Conservation (phyloP, 1,140 invertebrate species). For the Sycobia sp. region DNA sequence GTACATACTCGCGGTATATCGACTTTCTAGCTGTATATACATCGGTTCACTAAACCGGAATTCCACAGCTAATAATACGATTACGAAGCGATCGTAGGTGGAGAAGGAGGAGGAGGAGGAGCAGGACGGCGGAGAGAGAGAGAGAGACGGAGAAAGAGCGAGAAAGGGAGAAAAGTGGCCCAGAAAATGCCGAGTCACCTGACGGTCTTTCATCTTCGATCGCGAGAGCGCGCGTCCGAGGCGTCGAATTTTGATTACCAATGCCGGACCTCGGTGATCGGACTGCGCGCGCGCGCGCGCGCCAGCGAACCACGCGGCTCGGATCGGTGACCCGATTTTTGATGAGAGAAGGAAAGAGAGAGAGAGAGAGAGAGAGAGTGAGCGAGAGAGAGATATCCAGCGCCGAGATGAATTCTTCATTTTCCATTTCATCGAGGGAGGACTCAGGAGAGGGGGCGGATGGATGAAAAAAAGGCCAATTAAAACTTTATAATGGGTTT, state of each 20-base stretch:
- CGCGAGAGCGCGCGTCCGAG: conserved; percentile 31
- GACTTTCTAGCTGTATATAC: conserved; percentile 12
- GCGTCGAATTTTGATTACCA: conserved; percentile 42
- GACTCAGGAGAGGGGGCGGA: not conserved
- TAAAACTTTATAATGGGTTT: conserved; percentile 33
- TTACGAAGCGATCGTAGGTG: conserved; percentile 30
- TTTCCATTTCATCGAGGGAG: conserved; percentile 13
- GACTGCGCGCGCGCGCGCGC: not conserved
- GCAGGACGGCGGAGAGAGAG: conserved; percentile 6
- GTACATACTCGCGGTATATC: not conserved
- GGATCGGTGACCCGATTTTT: conserved; percentile 35
- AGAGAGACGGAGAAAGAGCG: conserved; percentile 20
- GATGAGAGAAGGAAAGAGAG: too few species aligned
- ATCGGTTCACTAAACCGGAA: conserved; percentile 25
- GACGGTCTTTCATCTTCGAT: conserved; percentile 38
- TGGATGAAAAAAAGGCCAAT: conserved; percentile 23
- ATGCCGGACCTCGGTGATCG: conserved; percentile 11
- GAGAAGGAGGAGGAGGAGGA: conserved; percentile 10
- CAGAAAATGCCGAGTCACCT: conserved; percentile 36
- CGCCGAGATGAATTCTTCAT: conserved; percentile 21
- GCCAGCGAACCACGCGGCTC: not conserved
- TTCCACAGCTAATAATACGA: conserved; percentile 31
- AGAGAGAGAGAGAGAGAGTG: too few species aligned
- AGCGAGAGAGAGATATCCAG: too few species aligned
- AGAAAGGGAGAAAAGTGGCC: conserved; percentile 27